Percentiles rank a stretch among this genome's conserved stretches.
phyloP scores from a whole-genome alignment of 2,113 vertebrate genomes.

The Malurus cyaneus region DNA sequence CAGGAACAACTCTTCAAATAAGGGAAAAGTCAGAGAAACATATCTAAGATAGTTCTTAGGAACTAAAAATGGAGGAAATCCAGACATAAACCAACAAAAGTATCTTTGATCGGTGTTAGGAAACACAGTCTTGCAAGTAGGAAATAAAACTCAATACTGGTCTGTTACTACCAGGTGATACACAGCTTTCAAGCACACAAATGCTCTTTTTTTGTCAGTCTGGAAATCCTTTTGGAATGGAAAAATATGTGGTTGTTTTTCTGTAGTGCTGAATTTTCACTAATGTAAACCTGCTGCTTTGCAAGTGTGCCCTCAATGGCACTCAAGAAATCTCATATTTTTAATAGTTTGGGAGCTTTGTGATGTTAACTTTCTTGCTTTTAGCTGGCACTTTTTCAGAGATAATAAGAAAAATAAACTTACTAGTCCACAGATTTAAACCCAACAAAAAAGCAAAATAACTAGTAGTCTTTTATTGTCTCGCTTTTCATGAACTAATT shows the following conservation, averaged over 20 bases:
- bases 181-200: background rate
- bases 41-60: background rate
- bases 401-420: background rate
- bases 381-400: background rate
- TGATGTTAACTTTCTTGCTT: background rate
- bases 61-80: background rate
- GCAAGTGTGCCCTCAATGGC: background rate
- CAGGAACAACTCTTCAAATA: background rate
- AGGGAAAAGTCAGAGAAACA: background rate
- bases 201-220: background rate
- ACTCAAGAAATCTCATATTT: background rate
- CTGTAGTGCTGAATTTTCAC: background rate
- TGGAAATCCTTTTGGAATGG: background rate
- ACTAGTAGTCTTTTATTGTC: background rate
- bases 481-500: background rate
- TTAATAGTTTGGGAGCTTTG: background rate
- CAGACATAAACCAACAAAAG: background rate
- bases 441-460: accelerated
- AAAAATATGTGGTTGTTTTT: background rate
- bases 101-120: background rate
- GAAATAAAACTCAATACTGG: background rate
- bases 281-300: background rate
- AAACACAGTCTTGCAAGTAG: background rate
- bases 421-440: background rate
- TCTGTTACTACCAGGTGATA: background rate